Percentiles rank a stretch among this genome's conserved stretches.
Conservation (phyloP, 1,140 invertebrate genomes). For the Andricus grossulariae region DNA sequence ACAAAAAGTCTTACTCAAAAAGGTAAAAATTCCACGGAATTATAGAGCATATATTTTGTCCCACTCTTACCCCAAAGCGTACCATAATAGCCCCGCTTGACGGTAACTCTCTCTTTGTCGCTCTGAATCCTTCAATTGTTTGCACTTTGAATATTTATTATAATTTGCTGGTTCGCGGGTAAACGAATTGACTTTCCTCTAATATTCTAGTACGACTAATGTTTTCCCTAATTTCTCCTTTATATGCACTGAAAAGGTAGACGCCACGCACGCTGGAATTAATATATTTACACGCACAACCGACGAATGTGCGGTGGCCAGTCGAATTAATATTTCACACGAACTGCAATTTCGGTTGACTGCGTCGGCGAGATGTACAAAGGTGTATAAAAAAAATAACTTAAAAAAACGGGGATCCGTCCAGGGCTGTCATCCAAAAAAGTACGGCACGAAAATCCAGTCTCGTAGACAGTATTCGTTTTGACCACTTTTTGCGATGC, state of each 20-base stretch:
- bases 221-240: conserved; percentile 42
- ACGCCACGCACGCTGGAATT: conserved; percentile 43
- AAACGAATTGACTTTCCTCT: conserved; percentile 33
- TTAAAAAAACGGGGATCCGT: too few species aligned
- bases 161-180: conserved; percentile 19
- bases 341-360: too few species aligned
- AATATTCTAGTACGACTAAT: conserved; percentile 49
- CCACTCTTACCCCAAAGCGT: too few species aligned
- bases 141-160: conserved; percentile 2
- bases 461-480: conserved; percentile 51
- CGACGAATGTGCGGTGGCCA: conserved; percentile 40
- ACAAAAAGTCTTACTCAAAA: too few species aligned
- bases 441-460: conserved; percentile 47
- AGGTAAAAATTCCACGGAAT: too few species aligned
- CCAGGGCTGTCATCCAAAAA: conserved; percentile 17
- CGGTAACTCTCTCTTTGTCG: conserved; percentile 2
- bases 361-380: too few species aligned
- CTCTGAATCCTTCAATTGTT: conserved; percentile 35
- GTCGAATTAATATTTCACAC: too few species aligned
- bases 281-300: conserved; percentile 49
- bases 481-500: conserved; percentile 41
- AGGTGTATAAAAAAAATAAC: too few species aligned
- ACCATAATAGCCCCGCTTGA: too few species aligned
- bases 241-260: conserved; percentile 35
- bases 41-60: too few species aligned